phyloP scores from a whole-genome alignment of 2,888 invertebrate species.

The Cerastoderma edule region DNA sequence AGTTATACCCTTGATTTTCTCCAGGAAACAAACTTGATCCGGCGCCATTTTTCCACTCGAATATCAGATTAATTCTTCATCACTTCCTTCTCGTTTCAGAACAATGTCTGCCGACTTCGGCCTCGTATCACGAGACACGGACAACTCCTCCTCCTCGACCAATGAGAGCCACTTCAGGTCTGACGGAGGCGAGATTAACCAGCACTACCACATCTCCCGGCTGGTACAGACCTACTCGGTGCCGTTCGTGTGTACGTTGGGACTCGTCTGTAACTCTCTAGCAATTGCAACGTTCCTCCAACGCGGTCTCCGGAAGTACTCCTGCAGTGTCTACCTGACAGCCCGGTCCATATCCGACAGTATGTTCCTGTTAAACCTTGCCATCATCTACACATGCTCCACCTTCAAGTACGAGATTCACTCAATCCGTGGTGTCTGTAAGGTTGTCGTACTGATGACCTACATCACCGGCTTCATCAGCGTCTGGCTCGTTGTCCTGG shows the following conservation, averaged over 20 bases:
- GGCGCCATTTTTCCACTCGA: too few relatives aligned
- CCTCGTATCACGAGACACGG: background rate
- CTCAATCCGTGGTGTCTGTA: constrained; percentile 34
- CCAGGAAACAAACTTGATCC: too few relatives aligned
- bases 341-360: constrained; percentile 92
- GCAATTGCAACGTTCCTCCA: constrained; percentile 90
- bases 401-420: constrained; percentile 30
- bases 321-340: constrained; percentile 91
- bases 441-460: constrained; percentile 44
- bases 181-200: background rate
- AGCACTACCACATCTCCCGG: constrained; percentile 27
- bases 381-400: constrained; percentile 83
- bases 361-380: constrained; percentile 88
- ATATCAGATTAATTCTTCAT: too few relatives aligned
- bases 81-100: constrained; percentile 18
- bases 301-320: constrained; percentile 89
- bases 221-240: constrained; percentile 79
- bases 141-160: constrained; percentile 4
- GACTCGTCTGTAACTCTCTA: constrained; percentile 90
- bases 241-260: constrained; percentile 89
- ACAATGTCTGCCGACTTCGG: background rate
- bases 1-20: too few relatives aligned
- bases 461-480: constrained; percentile 48
- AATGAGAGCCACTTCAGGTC: background rate
- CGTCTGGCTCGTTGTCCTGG: constrained; percentile 50